Evolutionary conservation across 1,140 invertebrate genomes (phyloP), one percentile per base, ranked within the genome.

Genomic region (Panulirus ornatus): DNA sequence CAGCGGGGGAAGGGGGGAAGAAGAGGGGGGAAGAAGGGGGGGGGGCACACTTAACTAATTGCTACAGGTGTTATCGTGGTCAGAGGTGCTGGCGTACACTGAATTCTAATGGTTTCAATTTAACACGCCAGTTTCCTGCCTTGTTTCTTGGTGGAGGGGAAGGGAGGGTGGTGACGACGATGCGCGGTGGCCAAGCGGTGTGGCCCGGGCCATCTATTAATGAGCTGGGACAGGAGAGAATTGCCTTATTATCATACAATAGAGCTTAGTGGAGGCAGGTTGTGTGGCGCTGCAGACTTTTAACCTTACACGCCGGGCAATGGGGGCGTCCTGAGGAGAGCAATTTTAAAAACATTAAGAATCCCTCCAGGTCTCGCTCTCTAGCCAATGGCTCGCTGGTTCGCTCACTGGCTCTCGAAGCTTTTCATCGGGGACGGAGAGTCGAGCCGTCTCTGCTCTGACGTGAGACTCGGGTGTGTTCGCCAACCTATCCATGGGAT

Each of bases 71-170:
- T 85, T 85, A 85, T 75, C 84, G 84, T 54, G 36, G 82, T 75
- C 22, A 44, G 70, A 75, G 84, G 84, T 51, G 84, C 84, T 51
- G 70, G 66, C 66, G 40, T 27, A 44, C 63, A 44, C 84, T 75
- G 30, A 47, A 51, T 85, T 51, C 84, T 85, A 85, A 85, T 85
- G 84, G 84, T 85, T 51, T 51, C 84, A 85, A 85, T 85, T 85
- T 85, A 85, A 44, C 84, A 73, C 70, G 83, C 40, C 71, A 75
- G 70, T 27, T 47, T 44, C 40, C 27, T 40, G 16, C 42, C 38
- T 27, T 63, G 30, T 36, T n/a, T 40, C 36, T 54, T 83, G 81
- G 8, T 83, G 81, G 81, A 14, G 76, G 27, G 22, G n/a, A 44
- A n/a, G 75, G 16, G 38, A 42, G 22, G 38, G 22, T 70, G 22